Conservation (phyloP, 1,140 invertebrate species). For the Dinoponera quadriceps region DNA sequence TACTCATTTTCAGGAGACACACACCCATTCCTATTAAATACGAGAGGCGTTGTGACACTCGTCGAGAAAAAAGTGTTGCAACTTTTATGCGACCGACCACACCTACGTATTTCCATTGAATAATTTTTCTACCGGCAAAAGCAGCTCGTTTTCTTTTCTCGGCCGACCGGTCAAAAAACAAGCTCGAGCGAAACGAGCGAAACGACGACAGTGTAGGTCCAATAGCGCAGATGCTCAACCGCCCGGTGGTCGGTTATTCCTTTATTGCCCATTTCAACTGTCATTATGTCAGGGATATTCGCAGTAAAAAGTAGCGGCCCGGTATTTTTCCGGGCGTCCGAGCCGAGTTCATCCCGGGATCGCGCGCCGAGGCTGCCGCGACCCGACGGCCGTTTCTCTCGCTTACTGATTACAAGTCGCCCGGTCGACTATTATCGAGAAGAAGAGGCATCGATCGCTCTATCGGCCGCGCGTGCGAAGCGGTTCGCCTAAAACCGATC, state of each 20-base stretch:
- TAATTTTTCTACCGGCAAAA: too few relatives aligned
- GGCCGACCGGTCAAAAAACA: too few relatives aligned
- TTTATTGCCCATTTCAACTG: conserved; percentile 13
- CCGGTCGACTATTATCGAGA: not conserved
- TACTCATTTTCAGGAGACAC: too few relatives aligned
- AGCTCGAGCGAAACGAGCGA: conserved; percentile 3
- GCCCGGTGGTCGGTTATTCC: conserved; percentile 41
- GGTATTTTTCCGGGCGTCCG: too few relatives aligned
- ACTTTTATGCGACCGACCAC: too few relatives aligned
- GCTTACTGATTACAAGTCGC: not conserved
- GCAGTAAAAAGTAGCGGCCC: conserved; percentile 34
- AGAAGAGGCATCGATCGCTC: not conserved
- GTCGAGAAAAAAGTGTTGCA: too few relatives aligned
- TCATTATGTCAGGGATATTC: conserved; percentile 55
- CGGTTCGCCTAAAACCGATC: not conserved
- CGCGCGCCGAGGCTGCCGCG: not conserved
- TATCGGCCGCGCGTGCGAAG: not conserved
- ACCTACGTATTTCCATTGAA: too few relatives aligned
- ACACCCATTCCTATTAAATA: too few relatives aligned
- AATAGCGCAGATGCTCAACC: too few relatives aligned
- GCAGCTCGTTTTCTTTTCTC: too few relatives aligned
- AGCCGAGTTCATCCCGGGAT: too few relatives aligned
- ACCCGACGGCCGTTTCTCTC: conserved; percentile 27
- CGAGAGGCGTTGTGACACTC: too few relatives aligned
- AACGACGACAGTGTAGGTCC: not conserved